Percentiles rank a stretch among this genome's conserved stretches.
These are phyloP conservation scores for Pangasius larnaudii DNA, from an alignment of 2,797 vertebrate genomes.

Conservation along the genomic window DNA sequence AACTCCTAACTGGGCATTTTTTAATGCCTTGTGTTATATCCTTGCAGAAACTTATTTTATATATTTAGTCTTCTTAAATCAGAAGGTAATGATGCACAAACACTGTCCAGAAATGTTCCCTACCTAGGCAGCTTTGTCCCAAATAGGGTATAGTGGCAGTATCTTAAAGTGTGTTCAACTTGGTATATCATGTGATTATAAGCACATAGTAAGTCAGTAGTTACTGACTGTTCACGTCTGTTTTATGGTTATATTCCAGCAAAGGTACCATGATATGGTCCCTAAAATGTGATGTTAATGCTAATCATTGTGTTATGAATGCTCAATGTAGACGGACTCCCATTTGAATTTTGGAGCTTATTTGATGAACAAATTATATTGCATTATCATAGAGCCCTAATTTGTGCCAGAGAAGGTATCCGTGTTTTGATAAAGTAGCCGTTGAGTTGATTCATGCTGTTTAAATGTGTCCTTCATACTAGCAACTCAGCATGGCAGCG, in stretches of 20 bases:
- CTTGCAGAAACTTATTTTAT: not conserved
- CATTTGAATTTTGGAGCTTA: not conserved
- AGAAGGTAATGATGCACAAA: not conserved
- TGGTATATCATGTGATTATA: not conserved
- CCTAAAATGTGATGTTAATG: not conserved
- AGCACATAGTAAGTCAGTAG: not conserved
- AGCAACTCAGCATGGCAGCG: not conserved
- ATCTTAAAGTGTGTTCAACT: not conserved
- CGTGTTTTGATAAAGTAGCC: not conserved
- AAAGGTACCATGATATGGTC: not conserved
- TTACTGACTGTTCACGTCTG: not conserved
- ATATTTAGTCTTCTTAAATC: not conserved
- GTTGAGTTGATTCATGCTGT: not conserved
- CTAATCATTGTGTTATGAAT: not conserved
- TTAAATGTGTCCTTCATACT: constrained; percentile 26
- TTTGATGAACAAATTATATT: not conserved
- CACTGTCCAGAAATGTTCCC: not conserved
- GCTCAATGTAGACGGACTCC: not conserved
- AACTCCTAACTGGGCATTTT: not conserved
- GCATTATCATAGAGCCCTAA: not conserved
- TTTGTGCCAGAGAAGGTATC: not conserved
- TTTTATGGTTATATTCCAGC: not conserved
- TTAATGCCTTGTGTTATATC: not conserved
- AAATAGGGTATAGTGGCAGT: not conserved
- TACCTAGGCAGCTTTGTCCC: not conserved